Conservation (phyloP, 2,113 vertebrate genomes). For the Sinocyclocheilus rhinocerous region DNA sequence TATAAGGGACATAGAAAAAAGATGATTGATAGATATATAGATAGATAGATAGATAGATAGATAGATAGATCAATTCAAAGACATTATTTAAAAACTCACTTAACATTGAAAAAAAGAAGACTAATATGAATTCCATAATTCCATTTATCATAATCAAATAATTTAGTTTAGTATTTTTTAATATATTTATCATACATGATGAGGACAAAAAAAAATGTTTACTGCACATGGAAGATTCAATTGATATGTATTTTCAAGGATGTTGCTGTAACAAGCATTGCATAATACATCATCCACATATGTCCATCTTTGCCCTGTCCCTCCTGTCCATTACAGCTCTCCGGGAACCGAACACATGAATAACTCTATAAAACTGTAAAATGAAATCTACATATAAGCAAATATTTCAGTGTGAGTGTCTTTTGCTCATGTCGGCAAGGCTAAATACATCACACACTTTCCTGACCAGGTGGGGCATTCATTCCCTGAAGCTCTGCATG, state of each 20-base stretch:
- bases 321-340: background rate
- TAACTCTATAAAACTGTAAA: background rate
- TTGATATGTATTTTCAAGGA: background rate
- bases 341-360: background rate
- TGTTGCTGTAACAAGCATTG: background rate
- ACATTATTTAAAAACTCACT: no score
- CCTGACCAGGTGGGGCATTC: constrained; percentile 16
- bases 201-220: no score
- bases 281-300: background rate
- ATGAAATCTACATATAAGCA: background rate
- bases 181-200: no score
- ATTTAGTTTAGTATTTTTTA: no score
- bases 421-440: constrained; percentile 29
- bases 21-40: no score
- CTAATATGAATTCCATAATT: no score
- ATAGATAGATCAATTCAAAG: no score
- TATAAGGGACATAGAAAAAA: no score
- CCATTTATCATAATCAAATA: no score
- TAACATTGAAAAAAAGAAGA: no score
- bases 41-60: no score
- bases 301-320: background rate
- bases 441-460: constrained; percentile 33
- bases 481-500: constrained; percentile 31
- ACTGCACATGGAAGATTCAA: no score
- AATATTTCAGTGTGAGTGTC: background rate